Percentiles rank a stretch among this genome's conserved stretches.
Conservation (phyloP, 1,140 invertebrate species). For the Leptinotarsa lineolata region DNA sequence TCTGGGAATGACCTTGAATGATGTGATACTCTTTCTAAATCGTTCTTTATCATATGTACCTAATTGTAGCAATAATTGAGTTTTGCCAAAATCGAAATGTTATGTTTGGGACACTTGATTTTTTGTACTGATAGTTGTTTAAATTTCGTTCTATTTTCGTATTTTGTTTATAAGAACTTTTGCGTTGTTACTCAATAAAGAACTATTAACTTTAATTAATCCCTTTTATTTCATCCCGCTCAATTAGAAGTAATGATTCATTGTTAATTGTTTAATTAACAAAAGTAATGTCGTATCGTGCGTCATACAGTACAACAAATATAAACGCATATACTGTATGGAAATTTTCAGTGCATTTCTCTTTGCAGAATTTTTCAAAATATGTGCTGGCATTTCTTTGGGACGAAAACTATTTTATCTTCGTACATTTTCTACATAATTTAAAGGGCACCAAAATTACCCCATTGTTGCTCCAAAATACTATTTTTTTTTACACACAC, state of each 20-base stretch:
- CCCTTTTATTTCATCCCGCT: slow-evolving; percentile 44
- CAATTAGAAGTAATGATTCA: slow-evolving; percentile 37
- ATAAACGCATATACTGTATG: not conserved
- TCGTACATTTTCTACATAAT: too few species aligned
- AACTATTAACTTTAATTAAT: slow-evolving; percentile 45
- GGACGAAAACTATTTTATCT: too few species aligned
- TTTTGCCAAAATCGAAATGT: slow-evolving; percentile 8
- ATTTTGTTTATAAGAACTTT: slow-evolving; percentile 31
- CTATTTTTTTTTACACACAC: too few species aligned
- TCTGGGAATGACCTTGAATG: too few species aligned
- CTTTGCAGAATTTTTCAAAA: too few species aligned
- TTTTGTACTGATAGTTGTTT: slow-evolving; percentile 5
- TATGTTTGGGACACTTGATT: slow-evolving; percentile 5
- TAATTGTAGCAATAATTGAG: slow-evolving; percentile 2
- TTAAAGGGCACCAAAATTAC: too few species aligned
- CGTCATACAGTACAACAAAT: slow-evolving; percentile 20
- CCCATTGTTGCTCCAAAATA: too few species aligned
- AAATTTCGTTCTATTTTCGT: slow-evolving; percentile 9
- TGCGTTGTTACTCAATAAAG: slow-evolving; percentile 40
- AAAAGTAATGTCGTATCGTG: slow-evolving; percentile 22
- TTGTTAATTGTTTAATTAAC: slow-evolving; percentile 32
- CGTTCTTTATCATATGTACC: not conserved
- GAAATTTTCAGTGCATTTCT: not conserved
- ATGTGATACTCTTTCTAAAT: not conserved
- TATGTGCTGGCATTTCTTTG: too few species aligned